Conservation (phyloP, 2,888 invertebrate species). For the Zaprionus bogoriensis region DNA sequence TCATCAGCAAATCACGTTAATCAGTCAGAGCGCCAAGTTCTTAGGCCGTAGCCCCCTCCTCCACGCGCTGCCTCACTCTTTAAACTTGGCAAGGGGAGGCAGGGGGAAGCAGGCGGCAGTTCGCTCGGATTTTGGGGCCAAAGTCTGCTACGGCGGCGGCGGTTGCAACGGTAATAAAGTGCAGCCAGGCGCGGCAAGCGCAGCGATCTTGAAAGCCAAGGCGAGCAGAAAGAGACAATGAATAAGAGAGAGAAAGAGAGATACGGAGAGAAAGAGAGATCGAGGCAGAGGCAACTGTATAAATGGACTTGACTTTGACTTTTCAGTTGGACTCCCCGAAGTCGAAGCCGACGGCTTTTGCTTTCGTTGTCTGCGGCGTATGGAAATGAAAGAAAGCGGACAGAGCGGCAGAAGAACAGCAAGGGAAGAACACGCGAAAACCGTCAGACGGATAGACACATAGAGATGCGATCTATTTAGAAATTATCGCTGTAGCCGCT, state of each 20-base stretch:
- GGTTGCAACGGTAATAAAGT: constrained; percentile 50
- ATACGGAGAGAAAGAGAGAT: too few species aligned
- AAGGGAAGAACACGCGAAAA: neutral
- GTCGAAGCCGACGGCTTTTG: constrained; percentile 23
- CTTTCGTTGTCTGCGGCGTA: constrained; percentile 30
- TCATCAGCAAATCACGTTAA: constrained; percentile 68
- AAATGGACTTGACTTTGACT: constrained; percentile 31
- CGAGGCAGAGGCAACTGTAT: neutral
- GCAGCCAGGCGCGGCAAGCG: constrained; percentile 41
- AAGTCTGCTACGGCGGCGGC: constrained; percentile 11
- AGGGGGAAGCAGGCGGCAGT: neutral
- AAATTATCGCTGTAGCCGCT: neutral
- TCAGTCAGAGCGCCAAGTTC: constrained; percentile 52
- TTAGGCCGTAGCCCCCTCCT: neutral
- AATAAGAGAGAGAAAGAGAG: neutral
- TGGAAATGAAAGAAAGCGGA: constrained; percentile 13
- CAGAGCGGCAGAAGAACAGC: neutral
- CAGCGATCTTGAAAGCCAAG: constrained; percentile 19
- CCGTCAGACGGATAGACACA: neutral
- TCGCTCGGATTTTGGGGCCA: constrained; percentile 45
- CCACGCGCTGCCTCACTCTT: too few species aligned
- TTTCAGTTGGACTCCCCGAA: constrained; percentile 9
- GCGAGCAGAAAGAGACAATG: neutral
- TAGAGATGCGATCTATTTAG: neutral
- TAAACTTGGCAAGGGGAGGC: neutral